Evolutionary conservation across 1,140 invertebrate genomes (phyloP).

Genomic region (Gryon sp.): DNA sequence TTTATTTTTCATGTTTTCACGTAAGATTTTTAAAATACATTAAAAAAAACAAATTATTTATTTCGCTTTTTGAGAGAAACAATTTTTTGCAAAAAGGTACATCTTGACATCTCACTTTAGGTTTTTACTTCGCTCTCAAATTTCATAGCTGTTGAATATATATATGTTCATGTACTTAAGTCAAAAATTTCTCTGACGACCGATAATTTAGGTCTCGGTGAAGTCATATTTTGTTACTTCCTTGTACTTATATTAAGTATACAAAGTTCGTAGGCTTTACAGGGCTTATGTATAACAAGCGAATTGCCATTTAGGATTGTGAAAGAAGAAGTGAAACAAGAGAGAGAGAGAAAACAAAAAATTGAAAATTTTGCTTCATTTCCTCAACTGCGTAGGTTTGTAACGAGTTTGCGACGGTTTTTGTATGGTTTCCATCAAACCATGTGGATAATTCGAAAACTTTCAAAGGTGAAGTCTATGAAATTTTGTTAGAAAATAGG

Average conservation of each 20-base stretch:
- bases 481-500: constrained; percentile 2
- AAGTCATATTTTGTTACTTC: constrained; percentile 32
- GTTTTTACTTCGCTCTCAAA: constrained; percentile 3
- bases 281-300: constrained; percentile 21
- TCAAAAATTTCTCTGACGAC: constrained; percentile 20
- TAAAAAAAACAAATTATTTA: too few relatives aligned
- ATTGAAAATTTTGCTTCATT: constrained; percentile 14
- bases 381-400: constrained; percentile 1
- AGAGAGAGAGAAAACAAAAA: too few relatives aligned
- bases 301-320: constrained; percentile 1
- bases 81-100: too few relatives aligned
- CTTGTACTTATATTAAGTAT: constrained; percentile 13
- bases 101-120: constrained; percentile 15
- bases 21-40: too few relatives aligned
- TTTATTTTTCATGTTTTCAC: too few relatives aligned
- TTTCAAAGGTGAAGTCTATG: constrained; percentile 20
- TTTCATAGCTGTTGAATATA: background rate
- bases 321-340: background rate
- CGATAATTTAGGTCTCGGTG: constrained; percentile 27
- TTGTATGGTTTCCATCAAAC: constrained; percentile 30
- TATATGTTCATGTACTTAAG: constrained; percentile 6
- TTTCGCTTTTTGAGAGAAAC: too few relatives aligned
- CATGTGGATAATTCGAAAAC: constrained; percentile 26
- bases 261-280: constrained; percentile 12
- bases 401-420: constrained; percentile 11